These are phyloP conservation scores for Anguilla obscura DNA, from an alignment of 2,797 vertebrate genomes.

Conservation along the genomic window DNA sequence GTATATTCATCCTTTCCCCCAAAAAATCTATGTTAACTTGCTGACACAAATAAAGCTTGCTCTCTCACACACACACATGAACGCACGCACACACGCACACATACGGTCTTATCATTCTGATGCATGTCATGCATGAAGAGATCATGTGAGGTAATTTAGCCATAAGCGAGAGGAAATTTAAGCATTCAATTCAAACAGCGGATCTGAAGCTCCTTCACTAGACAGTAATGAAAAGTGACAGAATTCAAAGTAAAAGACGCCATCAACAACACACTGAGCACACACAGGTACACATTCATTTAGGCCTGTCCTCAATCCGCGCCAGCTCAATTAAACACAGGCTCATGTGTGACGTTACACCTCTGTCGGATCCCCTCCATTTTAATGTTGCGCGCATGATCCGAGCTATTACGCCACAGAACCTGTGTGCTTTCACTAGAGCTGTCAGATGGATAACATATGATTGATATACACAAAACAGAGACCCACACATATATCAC, in stretches of 20 bases:
- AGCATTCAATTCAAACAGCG: not conserved
- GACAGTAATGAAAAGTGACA: constrained; percentile 7
- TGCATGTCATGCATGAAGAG: not conserved
- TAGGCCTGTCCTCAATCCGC: not conserved
- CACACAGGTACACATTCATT: not conserved
- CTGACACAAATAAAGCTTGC: too few relatives aligned
- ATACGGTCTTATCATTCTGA: not conserved
- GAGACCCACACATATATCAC: not conserved
- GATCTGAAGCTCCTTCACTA: not conserved
- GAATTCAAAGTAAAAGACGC: not conserved
- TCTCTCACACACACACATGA: not conserved
- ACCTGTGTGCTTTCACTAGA: not conserved
- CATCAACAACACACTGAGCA: not conserved
- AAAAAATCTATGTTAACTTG: too few relatives aligned
- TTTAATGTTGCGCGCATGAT: not conserved
- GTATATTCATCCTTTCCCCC: too few relatives aligned
- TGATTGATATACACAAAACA: not conserved
- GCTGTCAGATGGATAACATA: not conserved
- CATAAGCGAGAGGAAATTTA: not conserved
- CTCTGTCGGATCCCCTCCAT: not conserved
- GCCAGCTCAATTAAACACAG: not conserved
- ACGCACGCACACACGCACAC: not conserved
- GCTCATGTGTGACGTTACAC: not conserved
- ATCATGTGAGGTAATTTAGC: not conserved
- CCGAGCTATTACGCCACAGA: not conserved